Conservation (phyloP, 1,140 invertebrate genomes). For the Hesperophylax magnus region DNA sequence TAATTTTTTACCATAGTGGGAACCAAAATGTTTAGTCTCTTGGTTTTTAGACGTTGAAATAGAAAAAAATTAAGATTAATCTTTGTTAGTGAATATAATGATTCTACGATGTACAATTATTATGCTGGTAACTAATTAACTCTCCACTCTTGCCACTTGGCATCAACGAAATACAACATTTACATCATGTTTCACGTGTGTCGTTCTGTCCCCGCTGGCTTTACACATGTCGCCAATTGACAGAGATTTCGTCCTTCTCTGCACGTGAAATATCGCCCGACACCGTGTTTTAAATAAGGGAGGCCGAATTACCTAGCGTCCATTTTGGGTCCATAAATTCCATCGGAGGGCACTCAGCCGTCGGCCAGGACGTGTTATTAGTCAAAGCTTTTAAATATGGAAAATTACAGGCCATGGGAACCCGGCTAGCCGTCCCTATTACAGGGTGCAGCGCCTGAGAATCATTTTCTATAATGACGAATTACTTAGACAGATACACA, state of each 20-base stretch:
- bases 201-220: not conserved
- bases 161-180: too few relatives aligned
- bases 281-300: not conserved
- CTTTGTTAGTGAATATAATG: too few relatives aligned
- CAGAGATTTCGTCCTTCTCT: not conserved
- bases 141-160: not conserved
- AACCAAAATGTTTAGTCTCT: too few relatives aligned
- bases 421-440: constrained; percentile 17
- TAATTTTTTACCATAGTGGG: too few relatives aligned
- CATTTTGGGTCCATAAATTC: constrained; percentile 1
- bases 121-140: not conserved
- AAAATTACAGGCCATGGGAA: constrained; percentile 51
- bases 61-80: too few relatives aligned
- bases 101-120: too few relatives aligned
- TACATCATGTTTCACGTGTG: not conserved
- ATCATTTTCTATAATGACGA: constrained; percentile 49
- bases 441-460: constrained; percentile 30
- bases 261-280: constrained; percentile 6
- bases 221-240: constrained; percentile 24
- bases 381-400: constrained; percentile 53
- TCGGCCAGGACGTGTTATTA: constrained; percentile 48
- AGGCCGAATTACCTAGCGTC: not conserved
- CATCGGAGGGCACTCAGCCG: constrained; percentile 25
- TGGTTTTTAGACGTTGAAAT: too few relatives aligned
- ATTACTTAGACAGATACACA: constrained; percentile 39